A percentile compares a stretch with the other conserved stretches of the same genome.
phyloP scores from a whole-genome alignment of 2,113 vertebrate species.

The Vulpes vulpes region DNA sequence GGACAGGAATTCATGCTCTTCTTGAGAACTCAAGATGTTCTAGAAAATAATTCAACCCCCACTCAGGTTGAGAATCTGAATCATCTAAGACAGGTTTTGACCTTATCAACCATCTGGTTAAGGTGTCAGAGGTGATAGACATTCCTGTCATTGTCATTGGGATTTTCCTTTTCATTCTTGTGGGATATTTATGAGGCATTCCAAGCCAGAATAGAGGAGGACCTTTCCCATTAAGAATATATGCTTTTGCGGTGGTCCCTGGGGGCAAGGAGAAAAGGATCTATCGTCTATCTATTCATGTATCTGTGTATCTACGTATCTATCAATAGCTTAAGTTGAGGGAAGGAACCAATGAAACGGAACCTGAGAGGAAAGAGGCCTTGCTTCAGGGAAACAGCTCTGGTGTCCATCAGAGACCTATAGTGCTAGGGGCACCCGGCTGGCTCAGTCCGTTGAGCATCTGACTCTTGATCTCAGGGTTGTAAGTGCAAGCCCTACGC shows the following conservation, averaged over 20 bases:
- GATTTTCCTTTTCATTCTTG: not conserved
- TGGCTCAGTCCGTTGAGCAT: not conserved
- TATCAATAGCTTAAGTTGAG: not conserved
- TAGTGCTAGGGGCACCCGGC: not conserved
- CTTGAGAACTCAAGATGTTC: not conserved
- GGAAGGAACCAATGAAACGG: not conserved
- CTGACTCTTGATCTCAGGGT: not conserved
- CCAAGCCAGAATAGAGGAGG: not conserved
- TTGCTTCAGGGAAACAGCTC: not conserved
- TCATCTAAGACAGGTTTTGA: conserved; percentile 16
- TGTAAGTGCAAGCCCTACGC: not conserved
- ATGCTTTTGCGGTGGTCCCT: not conserved
- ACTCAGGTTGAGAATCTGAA: not conserved
- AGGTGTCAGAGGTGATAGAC: not conserved
- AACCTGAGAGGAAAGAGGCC: not conserved
- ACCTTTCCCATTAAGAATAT: not conserved
- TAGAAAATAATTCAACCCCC: not conserved
- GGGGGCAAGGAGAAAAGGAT: not conserved
- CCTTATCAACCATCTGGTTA: conserved; percentile 7
- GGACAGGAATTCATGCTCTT: not conserved
- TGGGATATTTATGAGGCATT: conserved; percentile 12
- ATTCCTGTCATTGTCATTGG: not conserved
- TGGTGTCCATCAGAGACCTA: not conserved
- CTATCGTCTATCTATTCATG: not conserved
- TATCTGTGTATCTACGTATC: not conserved